phyloP scores from a whole-genome alignment of 1,140 invertebrate genomes.

The Anagrus nilaparvatae region DNA sequence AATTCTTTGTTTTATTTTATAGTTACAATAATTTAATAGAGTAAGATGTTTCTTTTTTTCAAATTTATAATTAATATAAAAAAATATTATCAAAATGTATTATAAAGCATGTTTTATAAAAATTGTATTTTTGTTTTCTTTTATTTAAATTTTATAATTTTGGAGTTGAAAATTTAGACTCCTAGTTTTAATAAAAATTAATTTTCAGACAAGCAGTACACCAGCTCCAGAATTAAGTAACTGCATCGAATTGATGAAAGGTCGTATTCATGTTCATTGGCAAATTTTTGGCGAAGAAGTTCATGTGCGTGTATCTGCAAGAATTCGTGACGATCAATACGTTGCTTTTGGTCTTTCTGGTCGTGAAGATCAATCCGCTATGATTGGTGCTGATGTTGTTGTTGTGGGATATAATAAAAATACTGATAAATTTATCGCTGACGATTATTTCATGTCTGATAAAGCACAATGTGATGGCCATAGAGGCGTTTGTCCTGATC shows the following conservation, averaged over 20 bases:
- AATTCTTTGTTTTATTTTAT: too few relatives aligned
- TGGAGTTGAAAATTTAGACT: too few relatives aligned
- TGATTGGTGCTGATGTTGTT: slow-evolving; percentile 74
- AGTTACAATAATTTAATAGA: too few relatives aligned
- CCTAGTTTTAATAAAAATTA: too few relatives aligned
- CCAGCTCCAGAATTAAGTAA: slow-evolving; percentile 52
- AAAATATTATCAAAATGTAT: too few relatives aligned
- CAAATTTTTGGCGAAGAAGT: slow-evolving; percentile 61
- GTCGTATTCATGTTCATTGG: slow-evolving; percentile 72
- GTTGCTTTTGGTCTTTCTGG: slow-evolving; percentile 81
- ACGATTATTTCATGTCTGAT: slow-evolving; percentile 78
- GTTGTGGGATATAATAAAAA: slow-evolving; percentile 70
- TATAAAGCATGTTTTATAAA: not conserved
- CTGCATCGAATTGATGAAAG: slow-evolving; percentile 69
- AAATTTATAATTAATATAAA: too few relatives aligned
- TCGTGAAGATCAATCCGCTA: slow-evolving; percentile 53
- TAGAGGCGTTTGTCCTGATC: slow-evolving; percentile 76
- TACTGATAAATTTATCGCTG: slow-evolving; percentile 58
- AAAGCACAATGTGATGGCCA: slow-evolving; percentile 73
- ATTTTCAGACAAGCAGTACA: slow-evolving; percentile 59
- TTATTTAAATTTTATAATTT: not conserved
- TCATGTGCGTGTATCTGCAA: slow-evolving; percentile 63
- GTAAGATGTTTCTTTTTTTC: too few relatives aligned
- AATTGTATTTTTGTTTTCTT: slow-evolving; percentile 4
- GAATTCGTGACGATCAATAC: slow-evolving; percentile 74